A percentile compares a stretch with the other conserved stretches of the same genome.
Evolutionary conservation across 2,797 vertebrate genomes (phyloP).

Genomic region (Eremophila alpestris): DNA sequence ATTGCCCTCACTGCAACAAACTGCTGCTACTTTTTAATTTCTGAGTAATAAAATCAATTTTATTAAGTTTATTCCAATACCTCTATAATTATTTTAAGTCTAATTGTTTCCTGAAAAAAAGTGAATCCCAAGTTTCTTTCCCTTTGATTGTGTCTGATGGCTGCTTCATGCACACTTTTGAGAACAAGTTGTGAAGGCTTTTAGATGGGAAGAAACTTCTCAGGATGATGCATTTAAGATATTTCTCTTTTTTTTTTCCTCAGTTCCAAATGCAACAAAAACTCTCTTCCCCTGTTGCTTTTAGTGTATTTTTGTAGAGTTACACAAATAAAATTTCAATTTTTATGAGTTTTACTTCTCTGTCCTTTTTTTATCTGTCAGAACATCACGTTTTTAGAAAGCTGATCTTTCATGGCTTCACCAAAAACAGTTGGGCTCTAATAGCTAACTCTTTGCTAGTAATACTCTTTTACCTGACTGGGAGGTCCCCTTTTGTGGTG

Average conservation of each 20-base stretch:
- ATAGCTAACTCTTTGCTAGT: background rate
- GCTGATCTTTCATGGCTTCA: background rate
- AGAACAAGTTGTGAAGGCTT: background rate
- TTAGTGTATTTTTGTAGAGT: background rate
- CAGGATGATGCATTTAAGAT: background rate
- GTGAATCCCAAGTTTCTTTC: background rate
- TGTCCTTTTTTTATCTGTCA: background rate
- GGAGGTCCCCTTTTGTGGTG: background rate
- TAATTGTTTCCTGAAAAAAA: background rate
- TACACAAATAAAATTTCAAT: background rate
- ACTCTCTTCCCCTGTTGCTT: background rate
- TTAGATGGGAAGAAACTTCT: background rate
- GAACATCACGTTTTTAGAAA: background rate
- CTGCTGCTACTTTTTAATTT: background rate
- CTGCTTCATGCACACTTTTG: background rate
- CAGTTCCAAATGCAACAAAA: background rate
- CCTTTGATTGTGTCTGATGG: background rate
- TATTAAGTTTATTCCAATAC: background rate
- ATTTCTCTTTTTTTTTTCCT: background rate
- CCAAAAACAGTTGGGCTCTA: background rate
- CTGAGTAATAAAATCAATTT: background rate
- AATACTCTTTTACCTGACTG: background rate
- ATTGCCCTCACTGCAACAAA: background rate
- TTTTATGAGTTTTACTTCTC: background rate
- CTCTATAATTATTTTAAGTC: background rate